Percentiles rank a stretch among this genome's conserved stretches.
phyloP scores from a whole-genome alignment of 1,140 invertebrate species.

The Aricia agestis region DNA sequence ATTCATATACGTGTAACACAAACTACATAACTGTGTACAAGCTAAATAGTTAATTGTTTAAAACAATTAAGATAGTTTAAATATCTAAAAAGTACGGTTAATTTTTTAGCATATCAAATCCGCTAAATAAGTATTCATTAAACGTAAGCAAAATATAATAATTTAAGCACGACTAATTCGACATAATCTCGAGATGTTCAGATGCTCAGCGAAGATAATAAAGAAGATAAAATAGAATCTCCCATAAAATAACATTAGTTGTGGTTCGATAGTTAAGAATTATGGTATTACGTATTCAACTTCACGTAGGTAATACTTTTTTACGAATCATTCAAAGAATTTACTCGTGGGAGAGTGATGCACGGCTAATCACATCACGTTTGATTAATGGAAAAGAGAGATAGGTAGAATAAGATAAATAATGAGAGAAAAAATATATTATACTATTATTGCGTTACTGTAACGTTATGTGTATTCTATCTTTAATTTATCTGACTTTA shows the following conservation, averaged over 20 bases:
- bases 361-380: conserved; percentile 25
- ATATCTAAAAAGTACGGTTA: background rate
- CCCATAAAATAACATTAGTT: conserved; percentile 24
- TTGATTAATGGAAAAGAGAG: conserved; percentile 49
- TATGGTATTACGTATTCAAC: conserved; percentile 17
- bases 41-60: background rate
- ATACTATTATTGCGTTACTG: background rate
- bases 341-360: conserved; percentile 44
- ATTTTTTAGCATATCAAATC: background rate
- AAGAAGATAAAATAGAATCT: conserved; percentile 12
- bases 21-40: conserved; percentile 3
- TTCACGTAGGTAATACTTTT: conserved; percentile 18
- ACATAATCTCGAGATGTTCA: background rate
- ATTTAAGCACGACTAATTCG: background rate
- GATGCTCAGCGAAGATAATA: background rate
- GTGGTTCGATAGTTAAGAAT: conserved; percentile 45
- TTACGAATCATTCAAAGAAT: conserved; percentile 25
- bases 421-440: background rate
- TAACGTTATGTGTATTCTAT: conserved; percentile 4
- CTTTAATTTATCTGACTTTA: background rate
- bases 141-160: background rate
- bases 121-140: too few species aligned
- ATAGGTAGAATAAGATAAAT: conserved; percentile 19
- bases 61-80: conserved; percentile 5
- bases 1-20: background rate